Base-by-base conservation (phyloP, 2,888 invertebrate species). In the Acleris sparsana region DNA sequence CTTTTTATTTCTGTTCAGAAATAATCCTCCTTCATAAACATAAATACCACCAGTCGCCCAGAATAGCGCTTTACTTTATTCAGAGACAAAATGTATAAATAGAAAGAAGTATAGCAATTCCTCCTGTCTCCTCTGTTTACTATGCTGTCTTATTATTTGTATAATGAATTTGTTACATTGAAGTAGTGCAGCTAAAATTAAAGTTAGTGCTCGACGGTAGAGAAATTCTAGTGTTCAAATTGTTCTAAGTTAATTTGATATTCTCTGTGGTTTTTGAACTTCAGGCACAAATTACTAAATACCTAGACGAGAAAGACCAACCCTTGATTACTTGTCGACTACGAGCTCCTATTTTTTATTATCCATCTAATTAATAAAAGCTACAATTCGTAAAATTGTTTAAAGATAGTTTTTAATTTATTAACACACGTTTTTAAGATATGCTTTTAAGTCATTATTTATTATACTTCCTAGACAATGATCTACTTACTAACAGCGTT, bases 1-100 rank as follows among this genome's bases (percentile, higher is more conserved):
- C 71, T 71, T 72, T 70, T 70, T 79, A 75, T 76, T 78, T 74
- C 71, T 71, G 69, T 72, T 72, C 72, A 68, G 70, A 72, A 71
- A 71, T 63, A 58, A 63, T 62, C 64, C 44, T 48, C 61, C 63
- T 48, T 61, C 43, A 56, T 57, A 66, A 66, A 66, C 60, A 65
- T 65, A 65, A 66, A 66, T 66, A 66, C 53, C 52, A 57, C 20
- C 61, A 62, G 66, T 29, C 18, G 48, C 49, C 46, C 39, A 39
- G 44, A 43, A 53, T 43, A 52, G 59, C 57, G 18, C 13, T 39
- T 51, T 61, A 51, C 18, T 52, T 62, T 49, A 57, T 62, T 52
- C 56, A 22, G 55, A n/a, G 52, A 43, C 39, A 20, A 57, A 61
- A 22, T 43, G 22, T 49, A 43, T 55, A 55, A 16, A 39, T 20